phyloP scores from a whole-genome alignment of 2,113 vertebrate genomes.

The Plestiodon gilberti region DNA sequence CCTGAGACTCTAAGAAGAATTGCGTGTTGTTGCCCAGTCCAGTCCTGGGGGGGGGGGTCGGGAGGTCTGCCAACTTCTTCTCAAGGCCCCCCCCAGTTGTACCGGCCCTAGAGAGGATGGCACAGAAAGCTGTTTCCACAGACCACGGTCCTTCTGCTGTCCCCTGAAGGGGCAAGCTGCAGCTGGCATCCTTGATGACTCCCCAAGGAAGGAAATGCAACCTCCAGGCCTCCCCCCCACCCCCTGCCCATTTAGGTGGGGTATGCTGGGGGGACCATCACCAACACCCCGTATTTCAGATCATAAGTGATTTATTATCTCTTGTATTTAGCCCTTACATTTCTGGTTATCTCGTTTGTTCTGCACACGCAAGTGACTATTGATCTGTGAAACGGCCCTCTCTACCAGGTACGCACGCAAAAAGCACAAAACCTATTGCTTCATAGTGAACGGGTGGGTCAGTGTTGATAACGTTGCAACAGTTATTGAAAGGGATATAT shows the following conservation, averaged over 20 bases:
- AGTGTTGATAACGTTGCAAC: not conserved
- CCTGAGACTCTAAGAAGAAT: not conserved
- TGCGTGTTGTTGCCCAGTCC: not conserved
- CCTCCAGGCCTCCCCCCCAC: not conserved
- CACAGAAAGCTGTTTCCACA: not conserved
- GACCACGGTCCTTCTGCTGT: not conserved
- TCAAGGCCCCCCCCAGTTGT: too few relatives aligned
- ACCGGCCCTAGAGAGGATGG: not conserved
- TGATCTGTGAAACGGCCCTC: not conserved
- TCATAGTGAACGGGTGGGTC: not conserved
- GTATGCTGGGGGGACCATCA: not conserved
- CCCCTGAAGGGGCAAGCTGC: not conserved
- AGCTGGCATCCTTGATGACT: not conserved
- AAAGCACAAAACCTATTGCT: not conserved
- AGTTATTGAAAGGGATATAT: too few relatives aligned
- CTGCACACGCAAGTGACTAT: fast-evolving
- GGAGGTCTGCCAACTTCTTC: too few relatives aligned
- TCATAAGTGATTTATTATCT: too few relatives aligned
- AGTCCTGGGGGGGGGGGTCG: too few relatives aligned
- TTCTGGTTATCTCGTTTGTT: not conserved
- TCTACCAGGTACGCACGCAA: not conserved
- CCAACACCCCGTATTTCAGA: not conserved
- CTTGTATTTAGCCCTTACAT: not conserved
- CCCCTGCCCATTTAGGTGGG: not conserved
- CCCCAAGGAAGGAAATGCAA: not conserved